Base-by-base conservation (phyloP, 2,113 vertebrate genomes). In the Megaptera novaeangliae region DNA sequence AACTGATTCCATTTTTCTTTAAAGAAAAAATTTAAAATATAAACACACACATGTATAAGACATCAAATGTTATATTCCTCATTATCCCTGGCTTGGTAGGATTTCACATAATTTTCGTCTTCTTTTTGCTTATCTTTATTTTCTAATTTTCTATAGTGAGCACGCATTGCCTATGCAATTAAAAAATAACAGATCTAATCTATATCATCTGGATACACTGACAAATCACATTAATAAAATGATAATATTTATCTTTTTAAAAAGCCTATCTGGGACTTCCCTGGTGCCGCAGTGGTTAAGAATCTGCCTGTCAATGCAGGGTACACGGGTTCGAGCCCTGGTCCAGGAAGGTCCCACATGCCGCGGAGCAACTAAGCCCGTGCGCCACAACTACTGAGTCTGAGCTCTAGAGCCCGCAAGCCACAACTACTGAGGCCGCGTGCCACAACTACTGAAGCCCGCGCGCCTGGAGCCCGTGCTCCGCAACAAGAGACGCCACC, bases 181-280 rank as follows among this genome's bases (percentile, higher is more conserved):
- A 77, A 90, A 95, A 88, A 88, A 88, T 52, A 64, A 57, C 31
- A 82, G 34, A n/a, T 55, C 34, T 96, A 82, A 85, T 90, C 12
- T 72, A 9, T 52, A 77, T n/a, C 55, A 52, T 44, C 93, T 94
- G 75, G 25, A 85, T 49, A 96, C 7, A 84, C 0, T 88, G 74
- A 84, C n/a, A 90, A 93, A 88, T 46, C 90, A 90, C 55, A 94
- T 83, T 84, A 80, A 94, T 94, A 77, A 97, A 92, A 88, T 49
- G 5, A 20, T 31, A 46, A 29, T 36, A 61, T 85, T 93, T 86
- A 83, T 80, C 20, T 87, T 88, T 80, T 88, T 80, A 46, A 66
- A 93, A 52, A 52, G 49, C 49, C 49, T 52, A 52, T 17, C 49
- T 52, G 49, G 49, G 46, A 9, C 15, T 17, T 52, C 49, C 49